Evolutionary conservation across 2,113 vertebrate genomes (phyloP).

Genomic region (Xenopus tropicalis): DNA sequence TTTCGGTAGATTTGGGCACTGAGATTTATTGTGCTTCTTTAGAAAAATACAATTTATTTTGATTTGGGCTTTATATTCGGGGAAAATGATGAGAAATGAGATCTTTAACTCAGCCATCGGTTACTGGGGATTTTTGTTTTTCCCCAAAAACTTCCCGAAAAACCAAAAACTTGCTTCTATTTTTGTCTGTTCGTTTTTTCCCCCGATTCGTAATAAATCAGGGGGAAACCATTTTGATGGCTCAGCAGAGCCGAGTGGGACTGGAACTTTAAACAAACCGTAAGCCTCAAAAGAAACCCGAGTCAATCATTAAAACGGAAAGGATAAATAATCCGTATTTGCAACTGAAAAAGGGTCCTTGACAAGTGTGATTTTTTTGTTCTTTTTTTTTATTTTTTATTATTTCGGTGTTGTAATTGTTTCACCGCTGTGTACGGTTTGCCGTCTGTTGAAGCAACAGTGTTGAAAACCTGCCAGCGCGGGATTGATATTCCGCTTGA

Average conservation of each 20-base stretch:
- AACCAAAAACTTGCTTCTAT: too few species aligned
- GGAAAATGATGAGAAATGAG: too few species aligned
- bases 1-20: too few species aligned
- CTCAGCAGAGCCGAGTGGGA: slow-evolving; percentile 42
- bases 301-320: slow-evolving; percentile 39
- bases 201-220: too few species aligned
- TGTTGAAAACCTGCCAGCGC: slow-evolving; percentile 74
- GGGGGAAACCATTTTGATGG: too few species aligned
- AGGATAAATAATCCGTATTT: slow-evolving; percentile 66
- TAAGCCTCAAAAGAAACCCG: slow-evolving; percentile 36
- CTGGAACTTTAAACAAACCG: slow-evolving; percentile 35
- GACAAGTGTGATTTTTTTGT: slow-evolving; percentile 67
- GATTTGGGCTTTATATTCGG: too few species aligned
- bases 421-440: slow-evolving; percentile 83
- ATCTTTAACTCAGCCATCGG: too few species aligned
- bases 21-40: too few species aligned
- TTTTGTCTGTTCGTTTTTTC: too few species aligned
- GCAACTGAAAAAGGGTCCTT: slow-evolving; percentile 84
- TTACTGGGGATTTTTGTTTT: too few species aligned
- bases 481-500: slow-evolving; percentile 77
- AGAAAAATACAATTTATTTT: too few species aligned
- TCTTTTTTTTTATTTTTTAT: slow-evolving; percentile 64
- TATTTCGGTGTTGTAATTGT: slow-evolving; percentile 82
- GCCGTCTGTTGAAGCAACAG: slow-evolving; percentile 84
- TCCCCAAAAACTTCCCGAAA: too few species aligned